Evolutionary conservation across 2,113 vertebrate genomes (phyloP), one percentile per base, ranked within the genome.

Genomic region (Sinocyclocheilus rhinocerous): DNA sequence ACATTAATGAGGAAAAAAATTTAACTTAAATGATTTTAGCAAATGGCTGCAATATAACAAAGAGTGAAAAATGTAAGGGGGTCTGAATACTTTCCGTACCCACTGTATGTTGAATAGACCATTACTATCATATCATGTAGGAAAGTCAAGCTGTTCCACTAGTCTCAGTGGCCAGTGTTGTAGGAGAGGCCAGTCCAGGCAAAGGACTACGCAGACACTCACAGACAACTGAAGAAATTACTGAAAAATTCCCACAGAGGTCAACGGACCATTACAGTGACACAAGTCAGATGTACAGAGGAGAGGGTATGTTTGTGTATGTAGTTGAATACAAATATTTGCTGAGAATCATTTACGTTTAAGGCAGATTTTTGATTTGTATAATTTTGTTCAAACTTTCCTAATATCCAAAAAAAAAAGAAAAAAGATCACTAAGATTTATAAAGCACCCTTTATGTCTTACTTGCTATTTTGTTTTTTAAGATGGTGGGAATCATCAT

Each of bases 131-230:
- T 33, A 50, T 83, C 7, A 59, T 73, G 2, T 86, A 98, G 97
- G 97, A 97, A 89, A 96, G 95, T 90, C 98, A 98, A 85, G 97
- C 96, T 18, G 92, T 97, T 83, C 97, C 96, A 0, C 88, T 97
- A 20, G 84, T 96, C 89, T 97, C 97, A 0, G 93, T 98, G 67
- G 94, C 96, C 36, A 95, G 95, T 0, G 87, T 96, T 45, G 91
- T 96, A 1, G 88, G 95, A 0, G 95, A 93, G 2, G 87, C 89
- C 63, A 87, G 90, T 29, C 85, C 92, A 0, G 86, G 89, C 73
- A 95, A 93, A 90, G 90, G 85, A 0, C 81, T 92, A 1, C 96
- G 93, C 65, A 94, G 94, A 77, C 96, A 85, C 0, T 91, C 93
- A 0, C 92, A 90, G 0, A 52, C 45, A 5, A 94, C 93, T 69